Percentiles rank a stretch among this genome's conserved stretches.
Conservation (phyloP, 2,888 invertebrate genomes). For the Drosophila rubida region DNA sequence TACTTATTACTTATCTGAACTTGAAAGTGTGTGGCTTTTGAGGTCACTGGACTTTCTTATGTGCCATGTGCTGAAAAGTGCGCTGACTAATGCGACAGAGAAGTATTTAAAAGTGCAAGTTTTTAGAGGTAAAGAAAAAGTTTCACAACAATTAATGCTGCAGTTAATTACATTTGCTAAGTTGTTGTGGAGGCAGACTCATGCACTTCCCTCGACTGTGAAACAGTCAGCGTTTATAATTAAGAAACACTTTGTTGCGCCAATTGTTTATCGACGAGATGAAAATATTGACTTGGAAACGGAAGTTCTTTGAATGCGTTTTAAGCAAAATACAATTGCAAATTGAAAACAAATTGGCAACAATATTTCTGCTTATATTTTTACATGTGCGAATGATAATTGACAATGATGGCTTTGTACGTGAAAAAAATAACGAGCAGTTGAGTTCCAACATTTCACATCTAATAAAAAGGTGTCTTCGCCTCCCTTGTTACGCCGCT, state of each 20-base stretch:
- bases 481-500: background rate
- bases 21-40: conserved; percentile 1
- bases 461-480: background rate
- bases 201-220: background rate
- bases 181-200: background rate
- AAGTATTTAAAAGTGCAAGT: background rate
- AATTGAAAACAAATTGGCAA: background rate
- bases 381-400: background rate
- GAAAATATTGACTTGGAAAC: background rate
- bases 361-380: background rate
- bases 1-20: background rate
- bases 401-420: background rate
- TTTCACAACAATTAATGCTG: background rate
- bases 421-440: too few species aligned
- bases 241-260: background rate
- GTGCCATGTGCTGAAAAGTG: background rate
- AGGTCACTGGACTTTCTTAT: conserved; percentile 21
- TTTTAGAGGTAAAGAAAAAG: background rate
- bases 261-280: background rate
- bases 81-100: conserved; percentile 5
- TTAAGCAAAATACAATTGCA: background rate
- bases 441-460: background rate
- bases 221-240: background rate
- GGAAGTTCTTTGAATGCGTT: background rate
- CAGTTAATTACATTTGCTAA: background rate